Evolutionary conservation across 2,888 invertebrate species (phyloP).

Genomic region (Sarcophaga variegata): DNA sequence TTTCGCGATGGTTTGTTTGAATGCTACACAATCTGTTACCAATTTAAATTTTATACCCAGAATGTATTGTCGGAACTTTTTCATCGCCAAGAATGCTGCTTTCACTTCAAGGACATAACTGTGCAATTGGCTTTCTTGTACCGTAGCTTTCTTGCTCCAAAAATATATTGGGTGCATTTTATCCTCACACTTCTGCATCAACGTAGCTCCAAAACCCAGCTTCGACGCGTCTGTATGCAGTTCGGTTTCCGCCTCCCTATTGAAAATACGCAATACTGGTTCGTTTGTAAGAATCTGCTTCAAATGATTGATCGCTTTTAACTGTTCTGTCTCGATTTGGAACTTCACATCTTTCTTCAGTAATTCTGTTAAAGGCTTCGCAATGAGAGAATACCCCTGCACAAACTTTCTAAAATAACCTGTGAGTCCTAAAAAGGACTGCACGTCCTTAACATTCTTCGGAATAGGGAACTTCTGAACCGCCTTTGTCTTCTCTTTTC

Average conservation of each 20-base stretch:
- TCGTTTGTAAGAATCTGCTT: slow-evolving; percentile 32
- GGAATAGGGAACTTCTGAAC: slow-evolving; percentile 44
- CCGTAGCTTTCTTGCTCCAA: slow-evolving; percentile 52
- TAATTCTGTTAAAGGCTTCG: slow-evolving; percentile 56
- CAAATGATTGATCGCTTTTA: slow-evolving; percentile 20
- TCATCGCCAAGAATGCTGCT: slow-evolving; percentile 43
- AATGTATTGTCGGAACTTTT: slow-evolving; percentile 49
- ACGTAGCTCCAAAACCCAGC: slow-evolving; percentile 54
- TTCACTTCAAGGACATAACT: slow-evolving; percentile 56
- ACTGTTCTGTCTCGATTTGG: slow-evolving; percentile 42
- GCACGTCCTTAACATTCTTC: slow-evolving; percentile 37
- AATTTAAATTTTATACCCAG: slow-evolving; percentile 49
- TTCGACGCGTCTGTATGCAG: slow-evolving; percentile 55
- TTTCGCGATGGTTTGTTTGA: slow-evolving; percentile 62
- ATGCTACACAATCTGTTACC: slow-evolving; percentile 54
- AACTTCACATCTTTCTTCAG: slow-evolving; percentile 57
- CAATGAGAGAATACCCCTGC: slow-evolving; percentile 31
- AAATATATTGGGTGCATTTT: slow-evolving; percentile 53
- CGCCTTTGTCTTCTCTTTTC: slow-evolving; percentile 14
- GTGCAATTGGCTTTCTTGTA: slow-evolving; percentile 37
- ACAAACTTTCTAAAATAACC: slow-evolving; percentile 55
- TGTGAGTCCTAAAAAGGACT: slow-evolving; percentile 52
- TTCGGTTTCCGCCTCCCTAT: slow-evolving; percentile 31
- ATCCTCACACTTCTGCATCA: slow-evolving; percentile 55
- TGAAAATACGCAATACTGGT: slow-evolving; percentile 40